phyloP scores from a whole-genome alignment of 2,113 vertebrate genomes.

The Peromyscus maniculatus region DNA sequence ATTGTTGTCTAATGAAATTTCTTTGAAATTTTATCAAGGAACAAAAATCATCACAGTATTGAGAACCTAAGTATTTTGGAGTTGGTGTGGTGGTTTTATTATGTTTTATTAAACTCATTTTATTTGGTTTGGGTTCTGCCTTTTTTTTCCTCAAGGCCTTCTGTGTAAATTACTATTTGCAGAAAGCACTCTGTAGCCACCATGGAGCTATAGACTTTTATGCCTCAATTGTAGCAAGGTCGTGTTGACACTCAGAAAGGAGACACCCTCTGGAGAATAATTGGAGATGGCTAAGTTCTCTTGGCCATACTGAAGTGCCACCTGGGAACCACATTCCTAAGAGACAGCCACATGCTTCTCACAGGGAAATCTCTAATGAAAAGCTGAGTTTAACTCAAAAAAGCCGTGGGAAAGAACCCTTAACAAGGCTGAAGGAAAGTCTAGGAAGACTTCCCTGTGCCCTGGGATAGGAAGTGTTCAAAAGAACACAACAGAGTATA shows the following conservation, averaged over 20 bases:
- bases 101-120: background rate
- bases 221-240: fast-evolving
- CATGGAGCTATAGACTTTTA: fast-evolving
- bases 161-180: background rate
- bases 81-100: background rate
- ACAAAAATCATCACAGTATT: constrained; percentile 3
- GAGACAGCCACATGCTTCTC: background rate
- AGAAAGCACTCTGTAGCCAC: background rate
- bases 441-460: background rate
- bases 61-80: background rate
- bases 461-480: background rate
- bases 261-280: background rate
- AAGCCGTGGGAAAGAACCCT: background rate
- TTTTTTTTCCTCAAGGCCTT: background rate
- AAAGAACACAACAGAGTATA: background rate
- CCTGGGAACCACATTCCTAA: background rate
- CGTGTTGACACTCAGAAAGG: background rate
- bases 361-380: background rate
- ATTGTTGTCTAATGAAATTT: background rate
- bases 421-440: background rate
- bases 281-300: background rate
- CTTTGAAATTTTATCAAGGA: background rate
- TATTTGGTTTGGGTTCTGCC: background rate
- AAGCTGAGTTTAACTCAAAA: background rate
- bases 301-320: background rate